Conservation (phyloP, 1,140 invertebrate genomes). For the Lamellibrachia luymesi region DNA sequence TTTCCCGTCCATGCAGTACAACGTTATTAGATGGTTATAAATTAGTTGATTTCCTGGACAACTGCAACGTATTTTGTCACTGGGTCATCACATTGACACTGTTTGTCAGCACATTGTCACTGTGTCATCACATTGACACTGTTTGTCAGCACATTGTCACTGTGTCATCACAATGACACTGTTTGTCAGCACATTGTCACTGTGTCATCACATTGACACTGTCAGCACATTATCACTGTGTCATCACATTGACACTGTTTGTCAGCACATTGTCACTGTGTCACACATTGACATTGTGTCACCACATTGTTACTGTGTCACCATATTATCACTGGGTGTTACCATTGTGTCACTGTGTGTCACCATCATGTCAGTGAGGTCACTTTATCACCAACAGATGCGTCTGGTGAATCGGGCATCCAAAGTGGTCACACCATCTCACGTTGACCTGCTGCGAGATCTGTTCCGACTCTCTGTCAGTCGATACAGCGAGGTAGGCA, state of each 20-base stretch:
- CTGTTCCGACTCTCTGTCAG: constrained; percentile 68
- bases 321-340: background rate
- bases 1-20: too few species aligned
- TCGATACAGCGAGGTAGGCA: constrained; percentile 64
- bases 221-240: background rate
- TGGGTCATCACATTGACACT: background rate
- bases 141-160: too few species aligned
- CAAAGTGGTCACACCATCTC: constrained; percentile 58
- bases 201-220: background rate
- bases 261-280: too few species aligned
- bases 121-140: too few species aligned
- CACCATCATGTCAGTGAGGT: background rate
- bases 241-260: background rate
- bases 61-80: background rate
- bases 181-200: too few species aligned
- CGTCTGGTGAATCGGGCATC: constrained; percentile 43
- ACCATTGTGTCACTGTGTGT: too few species aligned
- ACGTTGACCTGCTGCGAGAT: constrained; percentile 65
- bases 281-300: background rate
- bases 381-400: constrained; percentile 37
- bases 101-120: too few species aligned
- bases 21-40: background rate
- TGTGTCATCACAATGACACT: too few species aligned
- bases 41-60: background rate
- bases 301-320: background rate